phyloP scores from a whole-genome alignment of 2,888 invertebrate species.

The Gandaritis pyraliata region DNA sequence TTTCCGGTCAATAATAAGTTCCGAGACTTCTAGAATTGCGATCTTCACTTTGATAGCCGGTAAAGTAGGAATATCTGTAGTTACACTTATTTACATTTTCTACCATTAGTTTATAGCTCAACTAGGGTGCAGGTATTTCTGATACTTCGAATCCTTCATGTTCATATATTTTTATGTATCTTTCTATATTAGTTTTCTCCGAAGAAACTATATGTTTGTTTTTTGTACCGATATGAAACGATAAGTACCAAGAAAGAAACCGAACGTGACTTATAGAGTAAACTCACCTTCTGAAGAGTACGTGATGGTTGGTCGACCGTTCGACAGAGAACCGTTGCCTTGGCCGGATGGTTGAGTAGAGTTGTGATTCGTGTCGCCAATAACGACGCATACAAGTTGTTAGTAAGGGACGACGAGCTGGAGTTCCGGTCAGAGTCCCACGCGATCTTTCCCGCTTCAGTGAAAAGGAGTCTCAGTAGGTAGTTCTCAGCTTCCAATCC shows the following conservation, averaged over 20 bases:
- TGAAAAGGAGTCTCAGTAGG: constrained; percentile 97
- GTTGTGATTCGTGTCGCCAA: constrained; percentile 84
- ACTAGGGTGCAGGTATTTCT: neutral
- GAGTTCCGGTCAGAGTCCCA: constrained; percentile 84
- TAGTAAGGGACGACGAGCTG: constrained; percentile 87
- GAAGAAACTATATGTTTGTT: neutral
- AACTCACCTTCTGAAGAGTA: constrained; percentile 85
- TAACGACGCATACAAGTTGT: constrained; percentile 88
- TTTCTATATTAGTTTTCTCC: neutral
- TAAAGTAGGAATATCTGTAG: neutral
- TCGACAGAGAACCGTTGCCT: constrained; percentile 94
- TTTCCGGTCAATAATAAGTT: neutral
- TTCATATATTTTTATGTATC: neutral
- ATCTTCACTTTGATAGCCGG: neutral
- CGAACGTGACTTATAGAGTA: neutral
- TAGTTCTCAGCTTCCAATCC: constrained; percentile 99
- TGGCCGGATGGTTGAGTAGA: constrained; percentile 93
- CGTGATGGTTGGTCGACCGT: constrained; percentile 92
- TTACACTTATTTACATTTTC: neutral
- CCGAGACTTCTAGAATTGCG: neutral
- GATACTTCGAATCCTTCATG: neutral
- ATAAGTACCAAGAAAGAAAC: no score
- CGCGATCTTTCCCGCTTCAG: constrained; percentile 90
- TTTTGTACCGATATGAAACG: no score
- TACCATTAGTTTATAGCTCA: neutral